Evolutionary conservation across 2,113 vertebrate genomes (phyloP).

Genomic region (Austrofundulus limnaeus): DNA sequence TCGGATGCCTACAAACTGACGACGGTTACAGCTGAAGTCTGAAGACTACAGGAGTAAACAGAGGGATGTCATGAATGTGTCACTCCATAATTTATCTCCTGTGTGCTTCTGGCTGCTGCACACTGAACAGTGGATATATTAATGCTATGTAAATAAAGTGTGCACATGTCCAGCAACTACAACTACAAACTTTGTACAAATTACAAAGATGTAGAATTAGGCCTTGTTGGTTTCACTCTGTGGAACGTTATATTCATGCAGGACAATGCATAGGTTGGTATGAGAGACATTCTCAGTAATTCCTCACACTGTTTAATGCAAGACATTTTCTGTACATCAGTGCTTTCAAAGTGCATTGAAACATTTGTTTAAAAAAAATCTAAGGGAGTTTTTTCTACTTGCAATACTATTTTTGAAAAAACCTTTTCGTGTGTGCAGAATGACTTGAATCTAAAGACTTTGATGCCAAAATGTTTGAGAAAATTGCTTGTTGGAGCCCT

Average conservation of each 20-base stretch:
- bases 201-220: conserved; percentile 17
- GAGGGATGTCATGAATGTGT: not conserved
- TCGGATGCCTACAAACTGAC: conserved; percentile 89
- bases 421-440: conserved; percentile 37
- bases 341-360: conserved; percentile 6
- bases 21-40: conserved; percentile 80
- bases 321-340: not conserved
- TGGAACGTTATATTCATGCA: conserved; percentile 13
- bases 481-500: conserved; percentile 7
- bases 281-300: conserved; percentile 6
- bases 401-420: conserved; percentile 26
- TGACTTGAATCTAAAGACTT: conserved; percentile 11
- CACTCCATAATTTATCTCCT: not conserved
- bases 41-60: conserved; percentile 17
- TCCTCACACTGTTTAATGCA: conserved; percentile 9
- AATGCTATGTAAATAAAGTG: conserved; percentile 9
- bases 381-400: conserved; percentile 14
- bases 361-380: conserved; percentile 11
- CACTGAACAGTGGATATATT: conserved; percentile 22
- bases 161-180: conserved; percentile 2
- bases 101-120: conserved; percentile 9
- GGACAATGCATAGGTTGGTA: conserved; percentile 11
- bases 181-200: not conserved
- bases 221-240: conserved; percentile 10
- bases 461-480: not conserved